Percentiles rank a stretch among this genome's conserved stretches.
Evolutionary conservation across 2,113 vertebrate genomes (phyloP).

Genomic region (Aldabrachelys gigantea): DNA sequence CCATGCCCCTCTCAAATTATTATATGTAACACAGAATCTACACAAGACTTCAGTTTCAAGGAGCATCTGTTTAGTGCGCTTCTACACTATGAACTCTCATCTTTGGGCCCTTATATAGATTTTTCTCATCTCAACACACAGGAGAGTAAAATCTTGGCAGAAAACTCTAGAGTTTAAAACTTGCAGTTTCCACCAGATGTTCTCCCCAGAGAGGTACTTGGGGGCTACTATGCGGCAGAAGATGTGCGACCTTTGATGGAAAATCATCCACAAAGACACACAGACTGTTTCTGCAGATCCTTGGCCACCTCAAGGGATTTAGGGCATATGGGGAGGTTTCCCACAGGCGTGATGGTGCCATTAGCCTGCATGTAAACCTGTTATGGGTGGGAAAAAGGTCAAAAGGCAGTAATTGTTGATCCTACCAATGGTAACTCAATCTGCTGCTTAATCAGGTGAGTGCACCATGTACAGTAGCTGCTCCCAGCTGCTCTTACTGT

Average conservation of each 20-base stretch:
- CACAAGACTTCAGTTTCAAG: neutral
- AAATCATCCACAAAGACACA: neutral
- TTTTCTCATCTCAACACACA: neutral
- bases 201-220: neutral
- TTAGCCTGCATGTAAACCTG: neutral
- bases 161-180: neutral
- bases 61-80: neutral
- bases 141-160: neutral
- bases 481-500: slow-evolving; percentile 1
- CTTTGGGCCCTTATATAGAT: neutral
- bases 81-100: neutral
- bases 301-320: neutral
- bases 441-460: neutral
- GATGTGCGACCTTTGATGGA: neutral
- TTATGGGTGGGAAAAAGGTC: neutral
- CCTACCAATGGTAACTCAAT: neutral
- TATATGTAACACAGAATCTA: neutral
- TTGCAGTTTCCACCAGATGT: neutral
- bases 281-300: slow-evolving; percentile 6
- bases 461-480: neutral
- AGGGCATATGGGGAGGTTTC: neutral
- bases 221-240: neutral
- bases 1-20: neutral
- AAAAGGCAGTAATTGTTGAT: slow-evolving; percentile 5
- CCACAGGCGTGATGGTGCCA: slow-evolving; percentile 13